These are phyloP conservation scores for Drosophila murphyi DNA, from an alignment of 1,140 invertebrate species.

Conservation along the genomic window DNA sequence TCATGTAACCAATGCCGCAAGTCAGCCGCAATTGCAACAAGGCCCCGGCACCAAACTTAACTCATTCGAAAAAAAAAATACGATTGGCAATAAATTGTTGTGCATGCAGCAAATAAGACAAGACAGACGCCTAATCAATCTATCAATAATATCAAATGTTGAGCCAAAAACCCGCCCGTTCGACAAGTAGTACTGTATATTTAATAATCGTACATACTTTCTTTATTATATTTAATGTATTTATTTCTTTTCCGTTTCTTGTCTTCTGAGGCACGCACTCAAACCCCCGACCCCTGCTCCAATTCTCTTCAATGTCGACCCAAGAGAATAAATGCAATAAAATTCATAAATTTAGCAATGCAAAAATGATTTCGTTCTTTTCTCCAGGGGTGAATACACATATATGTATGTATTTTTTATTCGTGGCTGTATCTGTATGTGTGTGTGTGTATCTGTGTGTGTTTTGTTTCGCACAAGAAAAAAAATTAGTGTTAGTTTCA, in stretches of 20 bases:
- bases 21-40: slow-evolving; percentile 26
- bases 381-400: slow-evolving; percentile 13
- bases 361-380: slow-evolving; percentile 2
- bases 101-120: slow-evolving; percentile 16
- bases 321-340: slow-evolving; percentile 27
- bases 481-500: slow-evolving; percentile 46
- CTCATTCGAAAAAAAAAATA: slow-evolving; percentile 14
- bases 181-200: slow-evolving; percentile 62
- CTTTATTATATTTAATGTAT: slow-evolving; percentile 39
- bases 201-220: slow-evolving; percentile 44
- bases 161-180: slow-evolving; percentile 12
- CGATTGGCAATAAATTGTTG: slow-evolving; percentile 63
- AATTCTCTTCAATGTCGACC: background rate
- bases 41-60: slow-evolving; percentile 44
- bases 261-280: slow-evolving; percentile 28
- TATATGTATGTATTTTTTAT: slow-evolving; percentile 30
- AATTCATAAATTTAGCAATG: slow-evolving; percentile 17
- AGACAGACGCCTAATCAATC: slow-evolving; percentile 31
- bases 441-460: slow-evolving; percentile 42
- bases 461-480: slow-evolving; percentile 71
- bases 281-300: background rate
- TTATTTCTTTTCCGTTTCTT: slow-evolving; percentile 55
- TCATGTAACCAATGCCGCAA: slow-evolving; percentile 28
- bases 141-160: slow-evolving; percentile 23
- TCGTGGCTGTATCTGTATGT: background rate